Evolutionary conservation across 2,797 vertebrate genomes (phyloP).

Genomic region (Strix occidentalis): DNA sequence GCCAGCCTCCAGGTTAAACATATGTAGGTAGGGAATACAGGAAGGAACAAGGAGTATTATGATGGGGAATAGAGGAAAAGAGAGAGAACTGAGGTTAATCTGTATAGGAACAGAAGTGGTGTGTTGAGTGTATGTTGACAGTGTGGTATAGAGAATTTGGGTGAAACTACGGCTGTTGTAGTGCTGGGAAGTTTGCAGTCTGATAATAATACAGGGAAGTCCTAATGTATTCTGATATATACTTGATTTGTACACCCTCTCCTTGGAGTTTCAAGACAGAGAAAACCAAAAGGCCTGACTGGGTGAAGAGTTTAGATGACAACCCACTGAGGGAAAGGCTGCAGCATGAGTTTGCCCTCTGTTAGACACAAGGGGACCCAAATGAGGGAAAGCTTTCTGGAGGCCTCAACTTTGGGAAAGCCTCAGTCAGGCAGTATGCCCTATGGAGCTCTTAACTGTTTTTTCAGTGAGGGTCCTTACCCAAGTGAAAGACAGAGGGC

Average conservation of each 20-base stretch:
- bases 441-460: not conserved
- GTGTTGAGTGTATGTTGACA: not conserved
- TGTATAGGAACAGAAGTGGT: not conserved
- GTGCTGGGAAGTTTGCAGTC: not conserved
- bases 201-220: not conserved
- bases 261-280: not conserved
- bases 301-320: not conserved
- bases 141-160: not conserved
- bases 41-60: not conserved
- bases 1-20: not conserved
- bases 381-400: not conserved
- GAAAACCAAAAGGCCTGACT: not conserved
- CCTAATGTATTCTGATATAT: not conserved
- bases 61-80: not conserved
- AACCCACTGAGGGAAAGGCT: not conserved
- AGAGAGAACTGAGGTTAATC: not conserved
- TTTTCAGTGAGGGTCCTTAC: not conserved
- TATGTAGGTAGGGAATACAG: not conserved
- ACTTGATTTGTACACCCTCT: not conserved
- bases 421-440: fast-evolving
- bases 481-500: not conserved
- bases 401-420: not conserved
- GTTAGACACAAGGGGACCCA: fast-evolving
- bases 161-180: not conserved
- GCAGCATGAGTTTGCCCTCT: not conserved